phyloP scores from a whole-genome alignment of 2,888 invertebrate species.

The Torymus tubicola region DNA sequence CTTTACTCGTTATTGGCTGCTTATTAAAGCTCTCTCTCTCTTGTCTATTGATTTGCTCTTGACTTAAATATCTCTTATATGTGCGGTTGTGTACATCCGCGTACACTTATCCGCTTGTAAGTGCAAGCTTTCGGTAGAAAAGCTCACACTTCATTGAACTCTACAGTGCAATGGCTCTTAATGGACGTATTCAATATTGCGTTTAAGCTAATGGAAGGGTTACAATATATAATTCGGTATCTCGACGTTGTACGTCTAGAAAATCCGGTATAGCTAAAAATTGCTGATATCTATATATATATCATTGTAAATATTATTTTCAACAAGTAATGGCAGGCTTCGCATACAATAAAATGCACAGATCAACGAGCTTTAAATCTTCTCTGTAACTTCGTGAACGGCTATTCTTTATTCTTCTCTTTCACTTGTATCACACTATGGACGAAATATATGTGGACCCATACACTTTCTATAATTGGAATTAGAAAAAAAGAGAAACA shows the following conservation, averaged over 20 bases:
- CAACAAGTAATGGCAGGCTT: constrained; percentile 8
- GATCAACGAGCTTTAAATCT: constrained; percentile 10
- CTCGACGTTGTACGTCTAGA: neutral
- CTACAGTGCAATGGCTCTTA: neutral
- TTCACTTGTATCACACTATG: constrained; percentile 9
- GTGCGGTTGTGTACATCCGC: too few species aligned
- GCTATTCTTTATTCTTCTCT: neutral
- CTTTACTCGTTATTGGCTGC: too few species aligned
- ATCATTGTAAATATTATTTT: too few species aligned
- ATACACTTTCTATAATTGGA: too few species aligned
- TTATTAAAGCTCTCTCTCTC: neutral
- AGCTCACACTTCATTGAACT: too few species aligned
- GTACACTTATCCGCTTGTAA: too few species aligned
- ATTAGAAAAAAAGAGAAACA: too few species aligned
- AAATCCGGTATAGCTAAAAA: neutral
- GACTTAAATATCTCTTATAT: neutral
- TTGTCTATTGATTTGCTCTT: neutral
- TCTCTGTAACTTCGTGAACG: neutral
- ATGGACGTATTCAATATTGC: constrained; percentile 24
- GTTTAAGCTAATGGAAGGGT: neutral
- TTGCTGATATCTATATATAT: too few species aligned
- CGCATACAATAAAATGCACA: neutral
- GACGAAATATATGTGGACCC: constrained; percentile 1
- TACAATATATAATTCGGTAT: neutral
- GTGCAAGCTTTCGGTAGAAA: too few species aligned